phyloP scores from a whole-genome alignment of 2,888 invertebrate genomes.

The Caenorhabditis afra region DNA sequence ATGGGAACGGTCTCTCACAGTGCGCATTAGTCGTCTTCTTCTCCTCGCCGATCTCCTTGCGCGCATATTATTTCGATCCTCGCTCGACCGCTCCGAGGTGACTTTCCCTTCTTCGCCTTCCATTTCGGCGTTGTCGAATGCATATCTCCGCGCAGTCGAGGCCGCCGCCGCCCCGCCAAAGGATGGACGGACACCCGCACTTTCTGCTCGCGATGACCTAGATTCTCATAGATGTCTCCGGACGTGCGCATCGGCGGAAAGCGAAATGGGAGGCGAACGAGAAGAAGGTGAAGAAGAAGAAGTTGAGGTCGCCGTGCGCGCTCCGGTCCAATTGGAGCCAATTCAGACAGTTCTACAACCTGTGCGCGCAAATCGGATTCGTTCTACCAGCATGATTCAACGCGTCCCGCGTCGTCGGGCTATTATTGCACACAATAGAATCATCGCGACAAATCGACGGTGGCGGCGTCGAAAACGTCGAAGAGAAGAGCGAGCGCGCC shows the following conservation, averaged over 20 bases:
- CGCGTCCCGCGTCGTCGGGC: constrained; percentile 18
- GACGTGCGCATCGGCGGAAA: neutral
- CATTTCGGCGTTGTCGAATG: constrained; percentile 24
- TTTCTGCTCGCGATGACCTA: constrained; percentile 56
- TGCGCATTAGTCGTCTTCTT: constrained; percentile 54
- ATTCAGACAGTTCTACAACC: constrained; percentile 15
- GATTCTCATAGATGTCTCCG: constrained; percentile 12
- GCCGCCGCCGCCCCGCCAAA: constrained; percentile 2
- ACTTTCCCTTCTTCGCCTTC: constrained; percentile 47
- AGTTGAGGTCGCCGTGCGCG: constrained; percentile 16
- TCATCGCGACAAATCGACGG: constrained; percentile 40
- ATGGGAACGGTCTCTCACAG: constrained; percentile 46
- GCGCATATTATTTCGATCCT: constrained; percentile 56
- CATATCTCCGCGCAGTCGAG: constrained; percentile 58
- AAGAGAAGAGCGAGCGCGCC: constrained; percentile 39
- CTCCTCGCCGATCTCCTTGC: constrained; percentile 24
- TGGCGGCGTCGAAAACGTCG: constrained; percentile 22
- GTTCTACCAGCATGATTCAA: constrained; percentile 52
- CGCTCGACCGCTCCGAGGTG: neutral
- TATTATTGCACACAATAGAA: constrained; percentile 56
- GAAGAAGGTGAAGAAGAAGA: neutral
- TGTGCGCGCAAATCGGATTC: constrained; percentile 44
- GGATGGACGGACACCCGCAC: constrained; percentile 44
- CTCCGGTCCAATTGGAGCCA: constrained; percentile 53
- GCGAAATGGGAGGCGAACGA: too few relatives aligned